Conservation (phyloP, 2,888 invertebrate genomes). For the Selenia dentaria region DNA sequence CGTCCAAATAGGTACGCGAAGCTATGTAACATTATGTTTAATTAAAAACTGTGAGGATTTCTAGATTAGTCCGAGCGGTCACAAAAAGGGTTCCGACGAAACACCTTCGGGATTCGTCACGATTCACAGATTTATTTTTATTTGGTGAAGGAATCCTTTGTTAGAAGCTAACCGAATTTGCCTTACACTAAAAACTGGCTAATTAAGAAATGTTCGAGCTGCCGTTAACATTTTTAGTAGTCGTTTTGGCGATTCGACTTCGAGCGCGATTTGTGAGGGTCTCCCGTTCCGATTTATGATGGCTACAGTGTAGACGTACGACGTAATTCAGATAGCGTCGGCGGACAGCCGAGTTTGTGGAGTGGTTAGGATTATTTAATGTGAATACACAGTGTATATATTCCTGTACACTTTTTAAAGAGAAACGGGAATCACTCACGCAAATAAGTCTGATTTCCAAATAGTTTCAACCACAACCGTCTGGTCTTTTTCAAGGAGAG, state of each 20-base stretch:
- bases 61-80: slow-evolving; percentile 77
- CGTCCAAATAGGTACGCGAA: slow-evolving; percentile 62
- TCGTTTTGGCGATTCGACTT: slow-evolving; percentile 54
- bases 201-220: slow-evolving; percentile 80
- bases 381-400: too few relatives aligned
- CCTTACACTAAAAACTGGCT: slow-evolving; percentile 77
- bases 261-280: slow-evolving; percentile 43
- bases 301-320: slow-evolving; percentile 36
- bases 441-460: too few relatives aligned
- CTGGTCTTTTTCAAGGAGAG: too few relatives aligned
- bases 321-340: slow-evolving; percentile 18
- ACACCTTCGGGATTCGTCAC: slow-evolving; percentile 82
- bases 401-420: too few relatives aligned
- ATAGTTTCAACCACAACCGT: too few relatives aligned
- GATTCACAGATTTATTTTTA: slow-evolving; percentile 79
- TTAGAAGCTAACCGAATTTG: slow-evolving; percentile 80
- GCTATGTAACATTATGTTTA: slow-evolving; percentile 81
- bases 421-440: too few relatives aligned
- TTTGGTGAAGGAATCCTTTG: slow-evolving; percentile 75
- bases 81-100: slow-evolving; percentile 80
- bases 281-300: slow-evolving; percentile 45
- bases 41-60: slow-evolving; percentile 77
- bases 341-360: neutral
- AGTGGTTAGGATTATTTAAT: slow-evolving; percentile 17
- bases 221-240: slow-evolving; percentile 67